Base-by-base conservation (phyloP, 2,113 vertebrate genomes). In the Rhabdornis inornatus region DNA sequence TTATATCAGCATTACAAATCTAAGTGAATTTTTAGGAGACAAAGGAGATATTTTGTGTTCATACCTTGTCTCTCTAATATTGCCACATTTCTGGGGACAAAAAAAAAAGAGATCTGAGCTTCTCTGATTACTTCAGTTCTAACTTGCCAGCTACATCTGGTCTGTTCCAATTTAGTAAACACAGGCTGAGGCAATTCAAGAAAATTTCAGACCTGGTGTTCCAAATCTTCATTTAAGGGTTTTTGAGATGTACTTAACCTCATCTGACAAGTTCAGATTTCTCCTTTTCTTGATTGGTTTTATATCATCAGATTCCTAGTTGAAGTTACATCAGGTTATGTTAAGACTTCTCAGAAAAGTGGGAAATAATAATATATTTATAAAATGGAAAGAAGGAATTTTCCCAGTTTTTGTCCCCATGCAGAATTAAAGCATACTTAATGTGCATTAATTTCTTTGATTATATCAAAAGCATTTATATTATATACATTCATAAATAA, bases 81-180 rank as follows among this genome's bases (percentile, higher is more conserved):
- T 10, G 42, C 33, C 31, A 37, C 11, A 20, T 6, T 59, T 63
- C 5, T 13, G 11, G 1, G 2, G 14, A n/a, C n/a, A n/a, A n/a
- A n/a, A n/a, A n/a, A 37, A 33, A 17, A 42, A 20, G 1, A 9
- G 4, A 3, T 13, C 14, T 42, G 9, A 84, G 9, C 4, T 2
- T 30, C 25, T 71, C 31, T 45, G 8, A 30, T 49, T 53, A 45
- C 28, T n/a, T 52, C 40, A 70, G 4, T 70, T 85, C 18, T 71
- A 20, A 57, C 11, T 66, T 75, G 33, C 3, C 17, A 81, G 37
- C 21, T 79, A 12, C 23, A 49, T 52, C 24, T 45, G 6, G 2
- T 50, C 10, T 75, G 8, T 66, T 25, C 7, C 47, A 47, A 16
- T 61, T 57, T 20, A 19, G 6, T 14, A 55, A 31, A 30, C 3